A percentile compares a stretch with the other conserved stretches of the same genome.
These are phyloP conservation scores for Sciaenops ocellatus DNA, from an alignment of 2,797 vertebrate species.

Conservation along the genomic window DNA sequence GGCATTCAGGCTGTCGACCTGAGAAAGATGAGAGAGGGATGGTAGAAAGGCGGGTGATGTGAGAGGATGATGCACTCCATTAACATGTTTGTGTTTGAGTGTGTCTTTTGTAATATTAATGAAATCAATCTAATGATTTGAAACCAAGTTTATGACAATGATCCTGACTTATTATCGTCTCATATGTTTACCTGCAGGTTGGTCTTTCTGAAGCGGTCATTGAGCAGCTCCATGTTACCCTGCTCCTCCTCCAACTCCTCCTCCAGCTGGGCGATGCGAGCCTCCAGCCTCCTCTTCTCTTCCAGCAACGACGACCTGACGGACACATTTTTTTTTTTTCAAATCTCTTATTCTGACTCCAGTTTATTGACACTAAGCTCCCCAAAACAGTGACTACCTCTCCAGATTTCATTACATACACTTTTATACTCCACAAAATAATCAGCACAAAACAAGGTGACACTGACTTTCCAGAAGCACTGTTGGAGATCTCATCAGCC, in stretches of 20 bases:
- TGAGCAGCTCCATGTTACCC: constrained; percentile 97
- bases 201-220: constrained; percentile 96
- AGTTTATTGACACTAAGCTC: neutral
- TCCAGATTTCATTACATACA: no score
- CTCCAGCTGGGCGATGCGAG: constrained; percentile 94
- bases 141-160: neutral
- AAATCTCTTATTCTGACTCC: neutral
- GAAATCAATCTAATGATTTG: neutral
- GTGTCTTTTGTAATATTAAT: neutral
- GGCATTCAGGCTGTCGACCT: constrained; percentile 93
- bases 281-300: constrained; percentile 96
- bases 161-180: neutral
- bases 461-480: constrained; percentile 95
- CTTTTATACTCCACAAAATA: neutral
- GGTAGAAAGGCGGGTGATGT: neutral
- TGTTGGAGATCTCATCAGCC: constrained; percentile 96
- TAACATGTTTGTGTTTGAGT: neutral
- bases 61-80: neutral
- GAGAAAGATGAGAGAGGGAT: neutral
- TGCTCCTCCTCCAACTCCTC: constrained; percentile 99
- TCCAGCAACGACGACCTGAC: constrained; percentile 94
- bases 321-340: neutral
- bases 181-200: constrained; percentile 89
- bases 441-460: neutral
- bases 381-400: no score